These are phyloP conservation scores for Pseudanteris insignis DNA, from an alignment of 2,888 invertebrate genomes.

Conservation along the genomic window DNA sequence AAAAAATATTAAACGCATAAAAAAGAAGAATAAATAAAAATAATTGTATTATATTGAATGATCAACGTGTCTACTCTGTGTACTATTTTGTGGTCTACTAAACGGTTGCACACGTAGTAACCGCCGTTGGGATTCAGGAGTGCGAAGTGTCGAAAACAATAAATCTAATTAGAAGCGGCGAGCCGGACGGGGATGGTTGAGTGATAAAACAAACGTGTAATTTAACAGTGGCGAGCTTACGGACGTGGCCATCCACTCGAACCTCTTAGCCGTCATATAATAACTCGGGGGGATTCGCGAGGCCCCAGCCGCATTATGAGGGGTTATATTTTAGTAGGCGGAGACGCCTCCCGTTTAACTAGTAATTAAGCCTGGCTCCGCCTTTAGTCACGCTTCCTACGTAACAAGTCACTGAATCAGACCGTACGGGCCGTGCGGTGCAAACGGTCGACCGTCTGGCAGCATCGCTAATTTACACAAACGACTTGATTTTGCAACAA, in stretches of 20 bases:
- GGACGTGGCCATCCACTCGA: constrained; percentile 49
- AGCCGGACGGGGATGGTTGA: constrained; percentile 44
- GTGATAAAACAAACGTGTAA: constrained; percentile 62
- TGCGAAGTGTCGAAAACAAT: constrained; percentile 47
- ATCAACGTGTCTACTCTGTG: too few species aligned
- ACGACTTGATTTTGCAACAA: constrained; percentile 33
- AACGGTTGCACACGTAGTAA: too few species aligned
- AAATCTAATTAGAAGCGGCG: constrained; percentile 52
- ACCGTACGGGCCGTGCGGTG: constrained; percentile 6
- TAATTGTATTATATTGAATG: too few species aligned
- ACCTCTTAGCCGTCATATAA: constrained; percentile 40
- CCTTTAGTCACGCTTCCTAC: constrained; percentile 59
- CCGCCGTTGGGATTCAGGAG: neutral
- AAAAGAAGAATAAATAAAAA: too few species aligned
- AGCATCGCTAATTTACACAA: constrained; percentile 38
- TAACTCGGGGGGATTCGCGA: constrained; percentile 34
- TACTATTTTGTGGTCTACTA: too few species aligned
- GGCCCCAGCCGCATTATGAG: constrained; percentile 56
- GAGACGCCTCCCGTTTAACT: constrained; percentile 64
- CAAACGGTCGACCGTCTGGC: neutral
- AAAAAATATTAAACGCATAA: too few species aligned
- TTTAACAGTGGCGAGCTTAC: constrained; percentile 62
- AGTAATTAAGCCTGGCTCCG: constrained; percentile 63
- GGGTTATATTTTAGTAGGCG: constrained; percentile 64
- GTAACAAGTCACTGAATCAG: constrained; percentile 41